Evolutionary conservation across 2,113 vertebrate genomes (phyloP).

Genomic region (Lonchura striata): DNA sequence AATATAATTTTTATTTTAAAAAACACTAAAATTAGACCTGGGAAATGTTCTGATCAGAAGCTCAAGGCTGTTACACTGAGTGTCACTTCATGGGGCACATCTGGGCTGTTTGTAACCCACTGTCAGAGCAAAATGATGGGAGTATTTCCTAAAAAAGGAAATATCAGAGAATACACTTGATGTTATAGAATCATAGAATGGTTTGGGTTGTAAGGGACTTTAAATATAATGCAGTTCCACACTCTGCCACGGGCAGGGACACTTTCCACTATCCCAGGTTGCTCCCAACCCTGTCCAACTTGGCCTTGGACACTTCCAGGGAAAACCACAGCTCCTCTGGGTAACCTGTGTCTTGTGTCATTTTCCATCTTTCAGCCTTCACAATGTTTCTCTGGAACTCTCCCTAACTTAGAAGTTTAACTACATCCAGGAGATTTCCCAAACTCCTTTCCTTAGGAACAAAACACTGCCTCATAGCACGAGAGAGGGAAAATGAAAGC

Average conservation of each 20-base stretch:
- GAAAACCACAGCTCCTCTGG: neutral
- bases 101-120: neutral
- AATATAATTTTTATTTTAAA: neutral
- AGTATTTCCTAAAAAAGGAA: neutral
- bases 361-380: neutral
- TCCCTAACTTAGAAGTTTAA: neutral
- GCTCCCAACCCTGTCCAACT: rapidly evolving
- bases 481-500: neutral
- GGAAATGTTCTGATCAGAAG: neutral
- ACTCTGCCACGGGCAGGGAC: neutral
- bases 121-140: neutral
- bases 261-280: neutral
- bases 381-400: neutral
- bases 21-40: neutral
- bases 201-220: neutral
- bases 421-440: neutral
- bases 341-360: neutral
- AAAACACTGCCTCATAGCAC: neutral
- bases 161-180: neutral
- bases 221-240: neutral
- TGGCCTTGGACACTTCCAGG: neutral
- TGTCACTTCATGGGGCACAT: neutral
- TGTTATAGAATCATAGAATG: neutral
- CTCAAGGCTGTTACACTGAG: neutral
- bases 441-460: neutral